Base-by-base conservation (phyloP, 2,797 vertebrate genomes). In the Sebastes kiyomatsui region DNA sequence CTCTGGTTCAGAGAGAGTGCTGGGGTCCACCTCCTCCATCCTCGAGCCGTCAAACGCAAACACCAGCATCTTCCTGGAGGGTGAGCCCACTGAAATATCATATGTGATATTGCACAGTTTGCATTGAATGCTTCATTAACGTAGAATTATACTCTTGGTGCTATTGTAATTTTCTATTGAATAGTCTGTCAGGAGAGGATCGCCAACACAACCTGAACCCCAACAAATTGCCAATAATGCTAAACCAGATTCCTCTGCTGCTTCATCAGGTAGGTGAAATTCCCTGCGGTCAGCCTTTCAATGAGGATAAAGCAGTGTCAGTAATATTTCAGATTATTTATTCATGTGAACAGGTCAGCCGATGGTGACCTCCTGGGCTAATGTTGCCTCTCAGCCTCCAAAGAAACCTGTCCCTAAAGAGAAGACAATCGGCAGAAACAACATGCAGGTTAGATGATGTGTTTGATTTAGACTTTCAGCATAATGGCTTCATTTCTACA, bases 341-440 rank as follows among this genome's bases (percentile, higher is more conserved):
- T 59, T 69, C 28, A 46, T 76, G 38, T 87, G 13, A 60, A 61
- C 75, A 93, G 94, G 56, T 75, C 82, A 75, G 23, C 7, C 33
- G 0, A 30, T 67, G 23, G 64, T 66, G 38, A 82, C 93, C 2
- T 97, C 97, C 35, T 97, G 97, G 97, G 97, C 97, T 2, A 96
- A 90, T 59, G 89, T 97, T 7, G 96, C 97, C 66, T 96, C 96
- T 16, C 96, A 97, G 83, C 92, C 96, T 62, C 94, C 95, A 12
- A 96, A 95, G 90, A 96, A 92, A 85, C 80, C 90, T 11, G 80
- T 84, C 28, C 75, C 91, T 66, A 92, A 93, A 90, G 88, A 87
- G 80, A 83, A 87, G 71, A 56, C 93, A 65, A 82, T 81, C 72
- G 61, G 65, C 77, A 59, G 59, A 83, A 84, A 87, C 60, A 72